Percentiles rank a stretch among this genome's conserved stretches.
Evolutionary conservation across 2,888 invertebrate genomes (phyloP).

Genomic region (Hydroisotoma schaefferi): DNA sequence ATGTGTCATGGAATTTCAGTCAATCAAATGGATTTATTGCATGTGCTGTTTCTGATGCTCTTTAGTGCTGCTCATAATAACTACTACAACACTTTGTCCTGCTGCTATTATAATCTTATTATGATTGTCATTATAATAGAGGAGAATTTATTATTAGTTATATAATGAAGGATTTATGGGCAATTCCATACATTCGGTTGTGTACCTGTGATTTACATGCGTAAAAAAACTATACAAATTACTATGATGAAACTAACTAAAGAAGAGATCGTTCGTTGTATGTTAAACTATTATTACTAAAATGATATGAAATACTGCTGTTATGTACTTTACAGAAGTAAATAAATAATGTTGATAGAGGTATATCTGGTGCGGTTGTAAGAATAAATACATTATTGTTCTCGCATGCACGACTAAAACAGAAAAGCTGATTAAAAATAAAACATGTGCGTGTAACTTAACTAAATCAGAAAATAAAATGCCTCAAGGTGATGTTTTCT

Average conservation of each 20-base stretch:
- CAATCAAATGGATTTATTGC: too few relatives aligned
- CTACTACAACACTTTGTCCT: too few relatives aligned
- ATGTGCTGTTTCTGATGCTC: too few relatives aligned
- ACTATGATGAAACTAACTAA: background rate
- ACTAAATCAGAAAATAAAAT: constrained; percentile 11
- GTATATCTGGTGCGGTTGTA: too few relatives aligned
- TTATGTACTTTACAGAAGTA: background rate
- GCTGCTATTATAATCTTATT: too few relatives aligned
- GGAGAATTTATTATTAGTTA: background rate
- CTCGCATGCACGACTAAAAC: constrained; percentile 2
- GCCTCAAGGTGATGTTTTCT: constrained; percentile 7
- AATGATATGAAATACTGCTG: background rate
- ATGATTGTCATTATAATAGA: too few relatives aligned
- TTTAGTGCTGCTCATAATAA: too few relatives aligned
- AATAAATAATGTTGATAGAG: background rate
- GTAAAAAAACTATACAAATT: constrained; percentile 6
- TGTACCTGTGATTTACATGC: constrained; percentile 46
- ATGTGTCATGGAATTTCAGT: too few relatives aligned
- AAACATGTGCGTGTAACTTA: constrained; percentile 6
- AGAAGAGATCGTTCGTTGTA: background rate
- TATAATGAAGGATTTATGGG: constrained; percentile 34
- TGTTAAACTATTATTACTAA: background rate
- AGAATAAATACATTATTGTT: background rate
- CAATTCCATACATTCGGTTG: constrained; percentile 47
- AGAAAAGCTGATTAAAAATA: background rate